Conservation (phyloP, 2,797 vertebrate species). For the Microtus agrestis region DNA sequence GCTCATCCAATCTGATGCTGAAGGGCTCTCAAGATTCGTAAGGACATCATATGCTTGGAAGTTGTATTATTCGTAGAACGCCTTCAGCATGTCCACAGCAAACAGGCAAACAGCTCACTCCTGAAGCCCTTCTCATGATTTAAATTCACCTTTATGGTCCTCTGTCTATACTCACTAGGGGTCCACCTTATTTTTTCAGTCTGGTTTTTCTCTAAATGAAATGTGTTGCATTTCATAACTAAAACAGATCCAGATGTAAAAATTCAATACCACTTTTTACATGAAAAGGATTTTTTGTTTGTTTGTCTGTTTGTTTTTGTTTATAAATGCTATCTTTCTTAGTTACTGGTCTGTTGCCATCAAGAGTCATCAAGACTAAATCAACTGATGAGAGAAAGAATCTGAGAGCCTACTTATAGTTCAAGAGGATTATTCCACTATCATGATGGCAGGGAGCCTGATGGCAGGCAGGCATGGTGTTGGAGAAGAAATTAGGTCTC, state of each 20-base stretch:
- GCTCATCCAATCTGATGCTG: constrained; percentile 3
- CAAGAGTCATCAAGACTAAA: not conserved
- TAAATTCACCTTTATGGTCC: constrained; percentile 1
- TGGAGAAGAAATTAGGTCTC: not conserved
- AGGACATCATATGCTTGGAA: constrained; percentile 7
- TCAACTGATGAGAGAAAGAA: not conserved
- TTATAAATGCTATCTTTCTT: not conserved
- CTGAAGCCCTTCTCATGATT: constrained; percentile 53
- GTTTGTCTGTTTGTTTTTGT: not conserved
- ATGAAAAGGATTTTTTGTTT: not conserved
- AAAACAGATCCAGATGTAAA: constrained; percentile 11
- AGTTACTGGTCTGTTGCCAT: not conserved
- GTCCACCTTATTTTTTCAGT: constrained; percentile 25
- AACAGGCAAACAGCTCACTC: constrained; percentile 51
- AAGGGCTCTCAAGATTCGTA: constrained; percentile 64
- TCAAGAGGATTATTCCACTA: not conserved
- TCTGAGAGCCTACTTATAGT: not conserved
- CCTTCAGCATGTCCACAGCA: constrained; percentile 24
- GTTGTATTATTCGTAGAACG: constrained; percentile 45
- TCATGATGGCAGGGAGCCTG: too few species aligned
- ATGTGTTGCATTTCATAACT: constrained; percentile 3
- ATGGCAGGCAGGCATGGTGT: not conserved
- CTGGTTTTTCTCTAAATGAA: constrained; percentile 42
- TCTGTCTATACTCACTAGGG: not conserved
- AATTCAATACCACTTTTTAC: constrained; percentile 47